A percentile compares a stretch with the other conserved stretches of the same genome.
Evolutionary conservation across 1,140 invertebrate species (phyloP).

Genomic region (Cydia pomonella): DNA sequence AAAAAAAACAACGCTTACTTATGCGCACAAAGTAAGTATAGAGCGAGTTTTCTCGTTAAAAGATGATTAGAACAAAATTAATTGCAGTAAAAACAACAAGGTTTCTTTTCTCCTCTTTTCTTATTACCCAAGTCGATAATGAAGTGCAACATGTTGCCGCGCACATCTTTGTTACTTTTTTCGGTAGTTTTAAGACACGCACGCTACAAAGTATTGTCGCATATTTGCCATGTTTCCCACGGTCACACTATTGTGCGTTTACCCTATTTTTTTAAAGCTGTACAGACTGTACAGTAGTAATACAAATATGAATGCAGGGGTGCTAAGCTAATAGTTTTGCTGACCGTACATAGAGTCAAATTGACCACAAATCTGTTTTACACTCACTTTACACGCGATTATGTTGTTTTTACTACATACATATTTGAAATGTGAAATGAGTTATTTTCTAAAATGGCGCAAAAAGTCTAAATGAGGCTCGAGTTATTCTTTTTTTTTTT

Average conservation of each 20-base stretch:
- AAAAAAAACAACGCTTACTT: too few species aligned
- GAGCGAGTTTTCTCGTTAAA: too few species aligned
- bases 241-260: slow-evolving; percentile 34
- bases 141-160: not conserved
- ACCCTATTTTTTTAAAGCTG: not conserved
- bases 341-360: not conserved
- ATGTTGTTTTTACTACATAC: not conserved
- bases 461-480: not conserved
- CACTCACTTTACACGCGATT: not conserved
- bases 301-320: too few species aligned
- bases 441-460: not conserved
- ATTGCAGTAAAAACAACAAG: too few species aligned
- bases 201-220: slow-evolving; percentile 65
- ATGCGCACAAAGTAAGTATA: too few species aligned
- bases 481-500: too few species aligned
- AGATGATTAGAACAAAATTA: too few species aligned
- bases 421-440: not conserved
- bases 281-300: too few species aligned
- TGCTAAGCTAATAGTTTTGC: too few species aligned
- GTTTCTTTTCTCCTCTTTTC: too few species aligned
- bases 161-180: slow-evolving; percentile 12
- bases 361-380: not conserved
- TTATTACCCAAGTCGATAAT: too few species aligned
- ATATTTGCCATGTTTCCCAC: slow-evolving; percentile 65
- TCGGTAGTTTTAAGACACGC: slow-evolving; percentile 10